Evolutionary conservation across 2,888 invertebrate species (phyloP), one percentile per base, ranked within the genome.

Genomic region (Platerodrilus igneus): DNA sequence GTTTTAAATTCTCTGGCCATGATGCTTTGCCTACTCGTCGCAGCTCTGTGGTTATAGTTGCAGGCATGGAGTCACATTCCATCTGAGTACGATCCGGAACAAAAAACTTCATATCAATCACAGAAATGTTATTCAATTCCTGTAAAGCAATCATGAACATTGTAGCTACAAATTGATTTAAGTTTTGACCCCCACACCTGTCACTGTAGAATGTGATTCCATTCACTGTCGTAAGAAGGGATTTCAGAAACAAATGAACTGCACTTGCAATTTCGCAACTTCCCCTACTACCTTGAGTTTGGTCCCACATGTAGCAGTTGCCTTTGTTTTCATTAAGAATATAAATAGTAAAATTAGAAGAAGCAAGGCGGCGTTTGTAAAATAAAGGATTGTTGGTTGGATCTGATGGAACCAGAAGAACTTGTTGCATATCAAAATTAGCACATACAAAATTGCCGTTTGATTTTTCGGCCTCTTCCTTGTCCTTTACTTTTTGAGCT

Each of bases 181-280:
- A 36, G 18, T 58, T 55, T 38, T 58, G 57, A n/a, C 57, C 58
- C 7, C 48, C 53, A 31, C 54, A 58, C 25, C 53, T 32, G 28
- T 57, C 54, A 41, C 57, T 55, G 26, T 43, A 57, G 27, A 39
- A 58, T 3, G 17, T 33, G n/a, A 58, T 33, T 10, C 50, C 22
- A 17, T 48, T 35, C 13, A 37, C 18, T 26, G 22, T 19, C 7
- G 14, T 22, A 5, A 52, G 51, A 9, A 55, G 37, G 13, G 51
- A 53, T 39, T 55, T 22, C 13, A 55, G 48, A 32, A 48, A 51
- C 15, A 14, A 16, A 30, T 23, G 45, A 3, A 55, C 20, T 13
- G 19, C 29, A 11, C 41, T 48, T 8, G 48, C 46, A 17, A 55
- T 51, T 27, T 54, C 51, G 25, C 45, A 49, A 37, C 50, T 51